A percentile compares a stretch with the other conserved stretches of the same genome.
These are phyloP conservation scores for Scaptomyza flava DNA, from an alignment of 2,888 invertebrate species.

Conservation along the genomic window DNA sequence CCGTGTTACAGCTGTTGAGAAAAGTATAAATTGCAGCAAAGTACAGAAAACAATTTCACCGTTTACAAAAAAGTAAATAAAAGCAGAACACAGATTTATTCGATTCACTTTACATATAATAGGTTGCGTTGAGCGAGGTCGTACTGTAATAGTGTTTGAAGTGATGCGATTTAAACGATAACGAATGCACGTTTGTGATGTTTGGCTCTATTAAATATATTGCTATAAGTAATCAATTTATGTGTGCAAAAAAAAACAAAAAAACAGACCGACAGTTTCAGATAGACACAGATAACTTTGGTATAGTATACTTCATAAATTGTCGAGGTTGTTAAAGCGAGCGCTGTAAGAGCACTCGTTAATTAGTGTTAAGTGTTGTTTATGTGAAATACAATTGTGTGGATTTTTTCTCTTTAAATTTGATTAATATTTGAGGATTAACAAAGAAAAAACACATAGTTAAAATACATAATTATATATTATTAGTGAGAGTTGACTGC, in stretches of 20 bases:
- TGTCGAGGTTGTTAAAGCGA: conserved; percentile 5
- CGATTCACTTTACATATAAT: no score
- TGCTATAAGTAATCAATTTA: conserved; percentile 41
- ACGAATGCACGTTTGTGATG: neutral
- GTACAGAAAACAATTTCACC: no score
- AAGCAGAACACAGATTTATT: no score
- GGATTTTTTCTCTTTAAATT: neutral
- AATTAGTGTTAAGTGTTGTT: conserved; percentile 1
- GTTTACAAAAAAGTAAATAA: no score
- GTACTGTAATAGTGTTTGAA: neutral
- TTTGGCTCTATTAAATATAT: conserved; percentile 27
- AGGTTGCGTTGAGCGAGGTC: no score
- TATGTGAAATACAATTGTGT: neutral
- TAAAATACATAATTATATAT: conserved; percentile 13
- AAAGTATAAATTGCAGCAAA: no score
- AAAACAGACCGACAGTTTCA: conserved; percentile 5
- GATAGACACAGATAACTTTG: conserved; percentile 19
- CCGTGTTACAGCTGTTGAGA: no score
- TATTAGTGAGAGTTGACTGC: neutral
- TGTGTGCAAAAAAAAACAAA: conserved; percentile 10
- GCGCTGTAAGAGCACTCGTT: conserved; percentile 30
- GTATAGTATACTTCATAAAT: neutral
- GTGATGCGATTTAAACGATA: conserved; percentile 22
- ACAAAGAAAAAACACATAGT: conserved; percentile 42
- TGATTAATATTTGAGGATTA: conserved; percentile 7